phyloP scores from a whole-genome alignment of 2,797 vertebrate genomes.

The Manis pentadactyla region DNA sequence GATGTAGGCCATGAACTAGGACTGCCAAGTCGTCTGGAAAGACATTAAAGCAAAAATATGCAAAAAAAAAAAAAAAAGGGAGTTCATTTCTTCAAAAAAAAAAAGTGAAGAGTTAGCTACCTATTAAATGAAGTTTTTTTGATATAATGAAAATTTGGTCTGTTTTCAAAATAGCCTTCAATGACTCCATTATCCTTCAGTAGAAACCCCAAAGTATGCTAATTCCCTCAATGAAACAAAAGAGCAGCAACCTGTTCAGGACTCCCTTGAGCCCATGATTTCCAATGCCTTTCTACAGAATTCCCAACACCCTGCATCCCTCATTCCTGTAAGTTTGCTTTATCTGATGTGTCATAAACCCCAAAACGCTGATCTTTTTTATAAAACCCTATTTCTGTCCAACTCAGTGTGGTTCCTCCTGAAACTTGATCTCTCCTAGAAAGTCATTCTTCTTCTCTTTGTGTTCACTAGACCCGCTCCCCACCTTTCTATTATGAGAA shows the following conservation, averaged over 20 bases:
- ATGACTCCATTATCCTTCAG: too few species aligned
- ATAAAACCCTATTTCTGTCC: not conserved
- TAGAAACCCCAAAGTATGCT: not conserved
- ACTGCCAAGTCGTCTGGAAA: slow-evolving; percentile 88
- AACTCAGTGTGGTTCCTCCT: not conserved
- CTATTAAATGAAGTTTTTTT: not conserved
- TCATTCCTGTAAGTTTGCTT: not conserved
- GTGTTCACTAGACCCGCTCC: not conserved
- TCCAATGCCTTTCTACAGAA: too few species aligned
- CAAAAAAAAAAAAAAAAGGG: not conserved
- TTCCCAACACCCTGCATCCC: too few species aligned
- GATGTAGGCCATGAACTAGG: slow-evolving; percentile 93
- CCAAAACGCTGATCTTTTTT: not conserved
- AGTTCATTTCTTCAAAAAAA: not conserved
- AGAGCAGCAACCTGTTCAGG: not conserved
- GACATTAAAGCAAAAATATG: slow-evolving; percentile 83
- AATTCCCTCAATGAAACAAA: not conserved
- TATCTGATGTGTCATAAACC: not conserved
- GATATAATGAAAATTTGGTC: not conserved
- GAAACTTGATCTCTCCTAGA: not conserved
- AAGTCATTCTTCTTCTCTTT: not conserved
- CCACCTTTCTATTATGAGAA: not conserved
- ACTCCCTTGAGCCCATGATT: too few species aligned
- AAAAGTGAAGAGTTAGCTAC: not conserved
- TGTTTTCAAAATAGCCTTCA: not conserved